Conservation (phyloP, 1,140 invertebrate genomes). For the Drosophila repletoides region DNA sequence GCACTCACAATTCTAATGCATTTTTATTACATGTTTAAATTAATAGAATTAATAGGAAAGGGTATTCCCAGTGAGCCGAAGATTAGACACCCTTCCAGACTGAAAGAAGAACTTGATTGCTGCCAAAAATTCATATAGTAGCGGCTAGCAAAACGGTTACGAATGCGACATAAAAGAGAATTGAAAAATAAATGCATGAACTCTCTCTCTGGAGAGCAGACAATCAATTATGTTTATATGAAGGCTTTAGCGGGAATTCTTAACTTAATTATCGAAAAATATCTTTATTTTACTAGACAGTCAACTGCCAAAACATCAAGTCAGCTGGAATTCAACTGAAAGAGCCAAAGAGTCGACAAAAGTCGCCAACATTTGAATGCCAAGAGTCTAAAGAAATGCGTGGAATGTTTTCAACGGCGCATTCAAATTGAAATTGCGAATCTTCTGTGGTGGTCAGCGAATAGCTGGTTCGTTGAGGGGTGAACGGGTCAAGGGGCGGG, state of each 20-base stretch:
- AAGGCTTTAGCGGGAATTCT: too few species aligned
- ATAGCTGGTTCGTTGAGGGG: too few species aligned
- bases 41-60: too few species aligned
- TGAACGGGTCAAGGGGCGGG: too few species aligned
- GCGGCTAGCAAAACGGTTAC: not conserved
- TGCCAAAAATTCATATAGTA: too few species aligned
- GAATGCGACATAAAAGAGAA: not conserved
- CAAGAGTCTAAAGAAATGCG: conserved; percentile 59
- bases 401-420: conserved; percentile 59
- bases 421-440: conserved; percentile 58
- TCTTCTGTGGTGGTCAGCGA: not conserved
- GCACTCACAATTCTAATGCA: conserved; percentile 3
- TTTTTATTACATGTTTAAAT: too few species aligned
- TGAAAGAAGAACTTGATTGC: too few species aligned
- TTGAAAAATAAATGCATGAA: not conserved
- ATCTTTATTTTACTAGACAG: not conserved
- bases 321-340: not conserved
- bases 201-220: too few species aligned
- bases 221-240: too few species aligned
- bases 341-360: not conserved
- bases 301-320: not conserved
- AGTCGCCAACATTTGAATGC: conserved; percentile 65
- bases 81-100: too few species aligned
- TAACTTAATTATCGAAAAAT: conserved; percentile 19
- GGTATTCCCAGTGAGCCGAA: too few species aligned